Base-by-base conservation (phyloP, 1,140 invertebrate genomes). In the Panagrolaimus sp. region DNA sequence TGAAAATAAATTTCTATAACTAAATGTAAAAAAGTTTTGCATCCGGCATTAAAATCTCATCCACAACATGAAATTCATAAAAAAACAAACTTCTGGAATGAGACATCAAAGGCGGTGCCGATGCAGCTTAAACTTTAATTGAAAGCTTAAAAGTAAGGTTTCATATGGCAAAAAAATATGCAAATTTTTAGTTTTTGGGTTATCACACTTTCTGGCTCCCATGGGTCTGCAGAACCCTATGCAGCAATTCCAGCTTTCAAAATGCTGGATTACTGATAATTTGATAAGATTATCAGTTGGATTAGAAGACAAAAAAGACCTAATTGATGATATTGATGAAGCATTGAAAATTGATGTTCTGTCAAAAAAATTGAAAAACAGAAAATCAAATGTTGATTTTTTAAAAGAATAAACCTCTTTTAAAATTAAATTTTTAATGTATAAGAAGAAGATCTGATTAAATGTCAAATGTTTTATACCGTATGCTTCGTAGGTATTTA, bases 211-310 rank as follows among this genome's bases (percentile, higher is more conserved):
- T 85, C 85, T 28, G 85, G 85, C 67, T 84, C 83, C 78, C 78
- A 86, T 21, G 85, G 85, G 38, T 85, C 85, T 12, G 86, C 82
- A 78, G 85, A 86, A 75, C 84, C 83, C 76, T 74, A 86, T 15
- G 83, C 82, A 68, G 85, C 85, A 77, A 73, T 84, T 17, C 85
- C 85, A 81, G 84, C 82, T 83, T 83, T 83, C 67, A 72, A 75
- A 72, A 65, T 72, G 12, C 71, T 91, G 92, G 5, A 94, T 98
- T 55, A 89, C 88, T 0, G 91, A 96, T 81, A 88, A 89, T 43
- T 85, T 98, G 1, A 89, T 98, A 68, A 87, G 95, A 67, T 83
- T 98, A 5, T 96, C 93, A 0, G 89, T 97, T 44, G 94, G 95
- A 3, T 84, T 97, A 7, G 94, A 98, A 86, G 89, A 91, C 76